Conservation (phyloP, 1,140 invertebrate species). For the Philotrypesis tridentata region DNA sequence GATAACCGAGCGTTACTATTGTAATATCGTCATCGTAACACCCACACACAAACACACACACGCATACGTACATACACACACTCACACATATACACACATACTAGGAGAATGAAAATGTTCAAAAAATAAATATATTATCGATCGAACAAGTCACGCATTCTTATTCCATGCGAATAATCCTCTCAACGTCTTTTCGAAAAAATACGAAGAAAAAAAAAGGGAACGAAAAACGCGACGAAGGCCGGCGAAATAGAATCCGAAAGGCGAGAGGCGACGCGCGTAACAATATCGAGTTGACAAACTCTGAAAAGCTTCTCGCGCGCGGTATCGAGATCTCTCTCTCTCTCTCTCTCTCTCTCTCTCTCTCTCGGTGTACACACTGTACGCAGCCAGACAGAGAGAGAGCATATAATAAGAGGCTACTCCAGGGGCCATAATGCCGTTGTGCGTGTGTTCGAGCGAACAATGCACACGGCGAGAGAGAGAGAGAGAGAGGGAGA, state of each 20-base stretch:
- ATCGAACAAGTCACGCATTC: slow-evolving; percentile 1
- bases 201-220: too few relatives aligned
- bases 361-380: neutral
- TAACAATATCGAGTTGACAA: slow-evolving; percentile 27
- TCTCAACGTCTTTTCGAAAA: too few relatives aligned
- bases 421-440: slow-evolving; percentile 26
- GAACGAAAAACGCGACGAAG: too few relatives aligned
- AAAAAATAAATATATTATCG: slow-evolving; percentile 48
- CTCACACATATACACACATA: slow-evolving; percentile 24
- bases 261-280: neutral
- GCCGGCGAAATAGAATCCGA: too few relatives aligned
- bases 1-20: slow-evolving; percentile 35
- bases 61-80: too few relatives aligned
- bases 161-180: neutral
- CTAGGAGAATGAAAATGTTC: slow-evolving; percentile 41
- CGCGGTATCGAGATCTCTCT: too few relatives aligned
- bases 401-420: slow-evolving; percentile 12
- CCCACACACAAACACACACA: too few relatives aligned
- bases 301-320: too few relatives aligned
- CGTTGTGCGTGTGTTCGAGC: too few relatives aligned
- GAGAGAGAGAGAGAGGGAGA: neutral
- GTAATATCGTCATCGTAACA: slow-evolving; percentile 41
- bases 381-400: neutral
- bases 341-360: too few relatives aligned
- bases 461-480: slow-evolving; percentile 26